phyloP scores from a whole-genome alignment of 2,888 invertebrate species.

The Ichneumon xanthorius region DNA sequence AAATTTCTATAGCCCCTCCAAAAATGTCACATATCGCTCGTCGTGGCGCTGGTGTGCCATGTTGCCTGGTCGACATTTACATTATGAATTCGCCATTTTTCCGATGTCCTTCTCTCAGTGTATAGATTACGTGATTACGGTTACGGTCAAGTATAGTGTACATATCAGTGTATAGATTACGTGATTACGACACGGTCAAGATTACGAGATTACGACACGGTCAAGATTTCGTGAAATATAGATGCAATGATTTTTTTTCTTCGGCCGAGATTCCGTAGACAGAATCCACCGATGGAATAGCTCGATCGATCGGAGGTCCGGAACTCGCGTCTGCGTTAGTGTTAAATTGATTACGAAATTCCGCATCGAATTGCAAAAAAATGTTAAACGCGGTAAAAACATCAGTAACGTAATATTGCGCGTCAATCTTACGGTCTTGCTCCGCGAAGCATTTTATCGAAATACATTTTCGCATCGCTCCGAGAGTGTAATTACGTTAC shows the following conservation, averaged over 20 bases:
- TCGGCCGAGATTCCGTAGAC: no score
- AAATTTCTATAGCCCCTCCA: no score
- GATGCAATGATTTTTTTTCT: no score
- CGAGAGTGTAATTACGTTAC: constrained; percentile 1
- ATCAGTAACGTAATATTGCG: neutral
- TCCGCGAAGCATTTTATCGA: neutral
- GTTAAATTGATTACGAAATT: neutral
- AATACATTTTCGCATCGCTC: neutral
- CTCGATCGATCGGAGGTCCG: neutral
- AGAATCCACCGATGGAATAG: neutral
- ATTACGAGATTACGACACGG: no score
- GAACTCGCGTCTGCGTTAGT: neutral
- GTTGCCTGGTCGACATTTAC: no score
- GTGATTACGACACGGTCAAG: neutral
- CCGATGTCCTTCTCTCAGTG: no score
- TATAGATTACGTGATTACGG: no score
- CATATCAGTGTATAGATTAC: no score
- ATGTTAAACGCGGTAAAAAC: neutral
- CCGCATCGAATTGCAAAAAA: neutral
- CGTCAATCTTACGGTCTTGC: neutral
- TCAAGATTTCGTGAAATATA: neutral
- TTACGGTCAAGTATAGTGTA: neutral
- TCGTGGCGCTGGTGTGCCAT: no score
- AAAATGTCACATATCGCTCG: no score
- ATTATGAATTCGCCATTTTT: no score